Conservation (phyloP, 2,797 vertebrate species). For the Poeciliopsis paucimaculata region DNA sequence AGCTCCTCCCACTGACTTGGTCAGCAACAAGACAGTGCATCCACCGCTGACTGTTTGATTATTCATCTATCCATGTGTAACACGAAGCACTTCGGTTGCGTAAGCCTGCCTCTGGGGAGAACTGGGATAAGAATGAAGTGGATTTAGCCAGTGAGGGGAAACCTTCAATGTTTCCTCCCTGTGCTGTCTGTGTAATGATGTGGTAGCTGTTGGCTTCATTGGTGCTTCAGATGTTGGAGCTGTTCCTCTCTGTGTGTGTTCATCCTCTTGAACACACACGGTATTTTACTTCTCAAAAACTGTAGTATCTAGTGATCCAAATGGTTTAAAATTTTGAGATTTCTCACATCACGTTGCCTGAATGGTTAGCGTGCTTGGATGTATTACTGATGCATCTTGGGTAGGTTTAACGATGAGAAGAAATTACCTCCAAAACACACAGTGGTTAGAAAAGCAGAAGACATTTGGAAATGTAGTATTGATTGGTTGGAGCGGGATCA, state of each 20-base stretch:
- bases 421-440: neutral
- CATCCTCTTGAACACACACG: conserved; percentile 32
- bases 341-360: neutral
- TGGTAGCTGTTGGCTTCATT: conserved; percentile 32
- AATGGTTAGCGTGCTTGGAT: neutral
- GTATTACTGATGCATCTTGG: neutral
- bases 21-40: conserved; percentile 36
- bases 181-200: conserved; percentile 43
- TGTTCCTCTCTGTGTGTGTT: neutral
- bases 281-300: conserved; percentile 34
- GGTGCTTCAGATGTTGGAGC: conserved; percentile 15
- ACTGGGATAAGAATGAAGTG: conserved; percentile 61
- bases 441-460: neutral
- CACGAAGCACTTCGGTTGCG: conserved; percentile 69
- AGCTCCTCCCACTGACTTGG: conserved; percentile 60
- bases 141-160: conserved; percentile 58
- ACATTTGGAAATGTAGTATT: neutral
- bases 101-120: conserved; percentile 67
- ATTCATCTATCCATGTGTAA: conserved; percentile 70
- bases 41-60: conserved; percentile 64
- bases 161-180: conserved; percentile 43
- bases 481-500: neutral
- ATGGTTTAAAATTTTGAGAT: conserved; percentile 10
- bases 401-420: neutral
- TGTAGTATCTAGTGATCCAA: neutral